Conservation (phyloP, 2,797 vertebrate species). For the Sternotherus odoratus region DNA sequence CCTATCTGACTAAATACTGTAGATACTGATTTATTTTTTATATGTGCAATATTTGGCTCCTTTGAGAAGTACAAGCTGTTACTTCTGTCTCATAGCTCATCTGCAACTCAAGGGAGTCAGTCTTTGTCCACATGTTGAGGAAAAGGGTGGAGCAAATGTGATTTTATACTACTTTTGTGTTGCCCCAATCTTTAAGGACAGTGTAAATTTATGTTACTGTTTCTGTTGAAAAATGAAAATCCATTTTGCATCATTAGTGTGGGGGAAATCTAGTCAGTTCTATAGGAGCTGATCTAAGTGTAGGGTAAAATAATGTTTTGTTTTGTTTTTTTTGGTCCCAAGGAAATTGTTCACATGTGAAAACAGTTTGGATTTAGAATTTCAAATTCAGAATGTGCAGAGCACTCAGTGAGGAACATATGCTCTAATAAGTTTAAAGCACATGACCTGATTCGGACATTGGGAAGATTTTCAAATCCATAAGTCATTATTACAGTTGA, state of each 20-base stretch:
- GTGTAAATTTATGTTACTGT: not conserved
- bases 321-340: slow-evolving; percentile 1
- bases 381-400: not conserved
- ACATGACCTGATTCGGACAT: not conserved
- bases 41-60: not conserved
- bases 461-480: not conserved
- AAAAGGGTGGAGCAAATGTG: not conserved
- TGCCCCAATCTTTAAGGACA: not conserved
- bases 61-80: not conserved
- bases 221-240: not conserved
- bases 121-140: not conserved
- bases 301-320: not conserved
- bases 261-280: not conserved
- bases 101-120: not conserved
- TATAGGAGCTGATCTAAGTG: not conserved
- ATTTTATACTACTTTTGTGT: not conserved
- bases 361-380: not conserved
- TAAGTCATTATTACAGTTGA: not conserved
- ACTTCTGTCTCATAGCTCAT: not conserved
- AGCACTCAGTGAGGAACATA: not conserved
- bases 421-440: slow-evolving; percentile 4
- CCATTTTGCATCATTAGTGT: not conserved
- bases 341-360: not conserved
- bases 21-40: not conserved
- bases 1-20: not conserved